Evolutionary conservation across 2,113 vertebrate genomes (phyloP), one percentile per base, ranked within the genome.

Genomic region (Tricholaema leucomelas): DNA sequence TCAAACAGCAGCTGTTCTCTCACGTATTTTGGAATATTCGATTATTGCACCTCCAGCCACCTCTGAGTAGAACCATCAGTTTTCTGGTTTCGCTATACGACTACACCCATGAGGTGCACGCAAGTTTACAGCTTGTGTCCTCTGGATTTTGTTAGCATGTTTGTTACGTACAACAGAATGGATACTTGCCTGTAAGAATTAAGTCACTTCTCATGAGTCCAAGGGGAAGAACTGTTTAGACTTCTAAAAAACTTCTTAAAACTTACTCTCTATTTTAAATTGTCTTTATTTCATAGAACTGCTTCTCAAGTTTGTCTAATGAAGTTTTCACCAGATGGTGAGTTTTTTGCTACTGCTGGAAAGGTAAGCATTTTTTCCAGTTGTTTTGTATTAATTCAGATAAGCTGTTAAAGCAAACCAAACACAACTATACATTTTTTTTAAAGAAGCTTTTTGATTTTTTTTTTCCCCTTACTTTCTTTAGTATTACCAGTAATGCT

Each of bases 341-440:
- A 99, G 88, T 99, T 99, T 96, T 99, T 99, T 98, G 99, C 99
- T 50, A 99, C 99, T 72, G 98, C 98, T 86, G 99, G 99, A 64
- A 98, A 98, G 98, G 99, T 99, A 95, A 97, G 84, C 15, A 33
- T 35, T 54, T 61, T 91, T 35, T 15, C 11, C 40, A 9, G 10
- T 13, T 55, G 5, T 23, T 42, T 69, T 79, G 3, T 69, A 20
- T 15, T 60, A 30, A 73, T 73, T 75, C 33, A 72, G 8, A 25
- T 50, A 60, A 67, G 15, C 11, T 92, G 6, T 50, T 84, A 40
- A 66, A 78, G 20, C 6, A 88, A 89, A 40, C 6, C 20, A 56
- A 79, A 54, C 4, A 10, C 42, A 69, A 77, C 5, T 6, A 18
- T 6, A 18, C 3, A 23, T 23, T 50, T 48, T 48, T 48, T 33